A percentile compares a stretch with the other conserved stretches of the same genome.
Conservation (phyloP, 2,888 invertebrate species). For the Pseudococcus viburni region DNA sequence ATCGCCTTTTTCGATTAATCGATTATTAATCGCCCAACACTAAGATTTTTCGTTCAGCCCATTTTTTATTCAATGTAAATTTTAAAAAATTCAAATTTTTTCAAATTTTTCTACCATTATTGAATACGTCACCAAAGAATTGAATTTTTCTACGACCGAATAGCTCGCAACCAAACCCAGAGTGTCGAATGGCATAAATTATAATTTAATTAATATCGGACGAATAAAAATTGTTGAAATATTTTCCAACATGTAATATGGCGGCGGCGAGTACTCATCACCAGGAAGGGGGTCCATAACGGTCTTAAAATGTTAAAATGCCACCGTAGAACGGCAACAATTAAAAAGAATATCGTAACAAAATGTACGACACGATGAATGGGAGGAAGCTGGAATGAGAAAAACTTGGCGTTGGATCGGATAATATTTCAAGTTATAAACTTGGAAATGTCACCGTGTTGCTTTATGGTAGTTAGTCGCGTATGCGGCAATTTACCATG, state of each 20-base stretch:
- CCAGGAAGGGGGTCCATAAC: neutral
- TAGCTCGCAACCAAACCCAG: too few species aligned
- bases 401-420: neutral
- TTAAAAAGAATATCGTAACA: conserved; percentile 25
- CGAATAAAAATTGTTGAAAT: neutral
- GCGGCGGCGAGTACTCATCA: neutral
- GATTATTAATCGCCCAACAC: too few species aligned
- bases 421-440: conserved; percentile 45
- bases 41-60: too few species aligned
- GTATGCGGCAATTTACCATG: neutral
- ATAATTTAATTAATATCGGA: too few species aligned
- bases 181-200: too few species aligned
- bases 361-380: neutral
- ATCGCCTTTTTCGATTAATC: too few species aligned
- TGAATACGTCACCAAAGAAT: too few species aligned
- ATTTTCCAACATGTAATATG: neutral
- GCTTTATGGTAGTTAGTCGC: conserved; percentile 1
- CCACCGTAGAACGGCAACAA: conserved; percentile 18
- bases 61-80: too few species aligned
- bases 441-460: conserved; percentile 33
- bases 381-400: neutral
- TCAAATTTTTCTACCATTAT: too few species aligned
- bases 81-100: too few species aligned
- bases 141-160: too few species aligned
- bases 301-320: conserved; percentile 7